Conservation (phyloP, 2,888 invertebrate genomes). For the Chalcis sispes region DNA sequence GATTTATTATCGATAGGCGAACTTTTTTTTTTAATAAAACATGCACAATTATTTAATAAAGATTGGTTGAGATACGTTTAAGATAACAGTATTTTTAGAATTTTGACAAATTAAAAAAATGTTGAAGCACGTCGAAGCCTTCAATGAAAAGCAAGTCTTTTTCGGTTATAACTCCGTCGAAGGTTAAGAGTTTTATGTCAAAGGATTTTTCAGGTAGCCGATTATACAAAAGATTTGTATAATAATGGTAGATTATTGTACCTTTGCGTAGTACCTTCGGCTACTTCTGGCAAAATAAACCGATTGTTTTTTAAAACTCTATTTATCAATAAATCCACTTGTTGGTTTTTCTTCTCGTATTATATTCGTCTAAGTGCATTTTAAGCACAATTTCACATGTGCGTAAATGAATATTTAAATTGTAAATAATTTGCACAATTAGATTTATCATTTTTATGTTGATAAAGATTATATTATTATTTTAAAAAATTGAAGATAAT, state of each 20-base stretch:
- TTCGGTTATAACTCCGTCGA: constrained; percentile 5
- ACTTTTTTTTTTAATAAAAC: not conserved
- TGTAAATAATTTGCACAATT: too few species aligned
- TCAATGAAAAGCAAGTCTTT: constrained; percentile 33
- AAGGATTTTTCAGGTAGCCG: constrained; percentile 49
- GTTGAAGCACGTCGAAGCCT: not conserved
- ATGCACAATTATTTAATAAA: not conserved
- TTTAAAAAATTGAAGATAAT: too few species aligned
- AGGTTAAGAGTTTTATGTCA: constrained; percentile 16
- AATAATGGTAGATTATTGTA: constrained; percentile 45
- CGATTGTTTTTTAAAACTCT: constrained; percentile 27
- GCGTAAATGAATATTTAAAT: too few species aligned
- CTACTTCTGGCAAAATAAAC: not conserved
- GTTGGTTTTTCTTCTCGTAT: not conserved
- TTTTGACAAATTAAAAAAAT: not conserved
- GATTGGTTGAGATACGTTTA: not conserved
- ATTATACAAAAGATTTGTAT: constrained; percentile 17
- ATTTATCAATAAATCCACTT: constrained; percentile 15
- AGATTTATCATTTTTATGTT: too few species aligned
- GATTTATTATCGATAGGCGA: too few species aligned
- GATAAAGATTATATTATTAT: too few species aligned
- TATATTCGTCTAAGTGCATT: too few species aligned
- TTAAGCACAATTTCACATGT: too few species aligned
- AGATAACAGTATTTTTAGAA: constrained; percentile 1
- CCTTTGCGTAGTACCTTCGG: not conserved